These are phyloP conservation scores for Junonia oenone DNA, from an alignment of 2,888 invertebrate species.

Conservation along the genomic window DNA sequence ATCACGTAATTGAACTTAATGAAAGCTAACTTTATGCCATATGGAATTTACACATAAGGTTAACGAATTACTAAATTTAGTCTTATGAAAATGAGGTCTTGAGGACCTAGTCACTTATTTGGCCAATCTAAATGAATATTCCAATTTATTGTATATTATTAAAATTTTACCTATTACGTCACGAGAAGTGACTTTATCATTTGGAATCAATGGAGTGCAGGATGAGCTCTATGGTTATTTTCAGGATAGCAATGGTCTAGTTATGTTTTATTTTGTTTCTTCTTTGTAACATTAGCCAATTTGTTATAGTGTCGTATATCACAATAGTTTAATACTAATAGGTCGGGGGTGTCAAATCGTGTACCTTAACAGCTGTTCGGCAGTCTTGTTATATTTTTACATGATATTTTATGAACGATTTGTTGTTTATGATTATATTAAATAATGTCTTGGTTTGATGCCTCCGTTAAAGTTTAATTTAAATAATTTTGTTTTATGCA, in stretches of 20 bases:
- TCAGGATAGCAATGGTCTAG: slow-evolving; percentile 80
- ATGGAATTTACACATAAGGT: slow-evolving; percentile 79
- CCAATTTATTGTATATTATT: slow-evolving; percentile 75
- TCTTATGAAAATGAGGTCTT: slow-evolving; percentile 73
- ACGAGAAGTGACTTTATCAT: slow-evolving; percentile 63
- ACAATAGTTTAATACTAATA: slow-evolving; percentile 76
- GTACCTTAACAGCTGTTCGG: slow-evolving; percentile 59
- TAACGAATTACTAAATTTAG: slow-evolving; percentile 80
- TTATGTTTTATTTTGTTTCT: slow-evolving; percentile 74
- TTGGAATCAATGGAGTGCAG: slow-evolving; percentile 76
- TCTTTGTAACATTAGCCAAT: slow-evolving; percentile 74
- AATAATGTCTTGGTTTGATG: slow-evolving; percentile 74
- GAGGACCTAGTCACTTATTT: slow-evolving; percentile 77
- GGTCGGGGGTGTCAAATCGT: slow-evolving; percentile 78
- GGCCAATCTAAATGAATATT: slow-evolving; percentile 78
- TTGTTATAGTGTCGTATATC: slow-evolving; percentile 78
- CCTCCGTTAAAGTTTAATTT: slow-evolving; percentile 78
- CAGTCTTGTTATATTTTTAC: slow-evolving; percentile 72
- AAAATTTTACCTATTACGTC: slow-evolving; percentile 65
- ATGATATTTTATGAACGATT: slow-evolving; percentile 74
- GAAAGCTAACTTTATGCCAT: slow-evolving; percentile 80
- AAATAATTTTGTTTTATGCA: slow-evolving; percentile 78
- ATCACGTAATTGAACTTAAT: slow-evolving; percentile 73
- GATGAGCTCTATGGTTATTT: slow-evolving; percentile 68
- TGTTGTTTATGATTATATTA: slow-evolving; percentile 73